Evolutionary conservation across 1,140 invertebrate genomes (phyloP), one percentile per base, ranked within the genome.

Genomic region (Steinernema khuongi): DNA sequence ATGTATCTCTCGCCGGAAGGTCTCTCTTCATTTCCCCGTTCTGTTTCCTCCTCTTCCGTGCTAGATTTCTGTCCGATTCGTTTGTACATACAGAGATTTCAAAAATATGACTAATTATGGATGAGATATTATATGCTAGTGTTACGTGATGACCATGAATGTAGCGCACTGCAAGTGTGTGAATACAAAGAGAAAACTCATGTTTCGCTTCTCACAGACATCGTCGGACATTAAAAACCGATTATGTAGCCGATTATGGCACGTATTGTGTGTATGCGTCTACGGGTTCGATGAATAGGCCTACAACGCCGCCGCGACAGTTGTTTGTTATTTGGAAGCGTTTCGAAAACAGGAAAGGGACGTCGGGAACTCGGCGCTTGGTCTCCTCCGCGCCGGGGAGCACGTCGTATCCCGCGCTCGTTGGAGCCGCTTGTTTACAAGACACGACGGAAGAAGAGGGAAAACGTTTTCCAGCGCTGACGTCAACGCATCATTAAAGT

Each of bases 381-480:
- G 50, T 14, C 50, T 60, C 50, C 26, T 60, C 50, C 50, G 11
- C n/a, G n/a, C 14, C 19, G 26, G 50, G 26, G 50, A 60, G 50
- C 50, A 22, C 50, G 26, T 60, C n/a, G 50, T 60, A 14, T 60
- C 22, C 22, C 50, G 7, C 36, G n/a, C n/a, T n/a, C 36, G 36
- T 4, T 60, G 50, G 22, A 60, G 19, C 4, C 50, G 50, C 50
- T 60, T 60, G 50, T 60, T 60, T 60, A 60, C 50, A n/a, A 7
- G 36, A 41, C 7, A 41, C 36, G 50, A 26, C 50, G 50, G 11
- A 60, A 60, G 50, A 60, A 60, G 50, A 60, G 50, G 50, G 22
- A 60, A 60, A 60, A 26, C 50, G 50, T 60, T 60, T 60, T 60
- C n/a, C 7, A 17, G 50, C 50, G 50, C 14, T 60, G 50, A 60